Percentiles rank a stretch among this genome's conserved stretches.
phyloP scores from a whole-genome alignment of 2,797 vertebrate species.

The Sphenopsis melanotis region DNA sequence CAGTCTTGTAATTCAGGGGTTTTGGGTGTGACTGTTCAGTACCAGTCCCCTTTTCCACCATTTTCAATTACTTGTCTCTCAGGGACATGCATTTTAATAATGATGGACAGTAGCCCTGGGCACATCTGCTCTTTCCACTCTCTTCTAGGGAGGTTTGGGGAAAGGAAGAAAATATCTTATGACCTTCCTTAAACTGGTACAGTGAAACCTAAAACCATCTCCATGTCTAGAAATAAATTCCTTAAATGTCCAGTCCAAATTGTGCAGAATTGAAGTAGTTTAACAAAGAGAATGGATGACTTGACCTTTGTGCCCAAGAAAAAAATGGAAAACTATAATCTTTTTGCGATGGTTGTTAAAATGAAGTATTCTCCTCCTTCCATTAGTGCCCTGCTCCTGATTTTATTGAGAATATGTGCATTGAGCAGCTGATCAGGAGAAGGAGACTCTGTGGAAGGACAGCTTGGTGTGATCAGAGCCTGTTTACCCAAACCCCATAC shows the following conservation, averaged over 20 bases:
- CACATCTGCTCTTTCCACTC: background rate
- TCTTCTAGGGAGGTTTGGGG: background rate
- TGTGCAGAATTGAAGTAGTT: constrained; percentile 21
- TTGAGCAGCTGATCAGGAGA: background rate
- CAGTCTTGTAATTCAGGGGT: background rate
- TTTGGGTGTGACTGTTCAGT: background rate
- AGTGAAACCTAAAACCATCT: background rate
- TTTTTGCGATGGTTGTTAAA: constrained; percentile 10
- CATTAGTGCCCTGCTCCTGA: background rate
- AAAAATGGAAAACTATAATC: constrained; percentile 20
- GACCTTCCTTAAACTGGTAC: background rate
- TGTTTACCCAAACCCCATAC: background rate
- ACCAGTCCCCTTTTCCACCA: background rate
- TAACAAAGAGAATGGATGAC: background rate
- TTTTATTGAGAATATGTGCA: background rate
- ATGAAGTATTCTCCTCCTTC: constrained; percentile 14
- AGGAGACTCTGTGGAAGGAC: background rate
- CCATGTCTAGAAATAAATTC: background rate
- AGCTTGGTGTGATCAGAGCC: accelerated
- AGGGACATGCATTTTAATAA: background rate
- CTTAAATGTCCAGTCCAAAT: background rate
- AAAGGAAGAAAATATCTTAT: background rate
- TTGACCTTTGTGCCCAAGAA: constrained; percentile 1
- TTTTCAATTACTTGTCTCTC: background rate
- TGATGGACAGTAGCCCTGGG: background rate